Conservation (phyloP, 2,888 invertebrate genomes). For the Atherix ibis region DNA sequence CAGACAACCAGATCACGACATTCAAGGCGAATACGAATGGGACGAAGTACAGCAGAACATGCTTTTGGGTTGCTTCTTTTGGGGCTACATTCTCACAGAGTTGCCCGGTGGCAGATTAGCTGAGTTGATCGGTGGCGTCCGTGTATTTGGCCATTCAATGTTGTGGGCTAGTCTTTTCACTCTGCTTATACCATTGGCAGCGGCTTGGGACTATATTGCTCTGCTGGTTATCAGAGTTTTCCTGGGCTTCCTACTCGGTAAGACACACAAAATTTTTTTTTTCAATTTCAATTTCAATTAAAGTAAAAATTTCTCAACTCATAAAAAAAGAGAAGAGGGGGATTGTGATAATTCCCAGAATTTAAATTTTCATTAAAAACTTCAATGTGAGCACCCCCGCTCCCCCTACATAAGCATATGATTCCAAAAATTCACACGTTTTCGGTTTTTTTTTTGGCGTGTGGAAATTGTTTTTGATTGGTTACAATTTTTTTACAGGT, state of each 20-base stretch:
- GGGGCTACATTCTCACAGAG: constrained; percentile 82
- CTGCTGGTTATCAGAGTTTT: constrained; percentile 56
- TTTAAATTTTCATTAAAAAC: too few species aligned
- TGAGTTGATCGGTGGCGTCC: constrained; percentile 63
- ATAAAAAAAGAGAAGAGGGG: too few species aligned
- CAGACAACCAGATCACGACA: constrained; percentile 8
- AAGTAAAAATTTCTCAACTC: too few species aligned
- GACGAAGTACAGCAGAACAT: constrained; percentile 62
- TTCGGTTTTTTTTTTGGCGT: background rate
- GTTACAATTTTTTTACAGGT: constrained; percentile 35
- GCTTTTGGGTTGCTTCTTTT: constrained; percentile 76
- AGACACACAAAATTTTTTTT: too few species aligned
- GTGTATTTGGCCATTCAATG: constrained; percentile 78
- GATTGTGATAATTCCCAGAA: too few species aligned
- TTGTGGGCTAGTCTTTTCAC: constrained; percentile 66
- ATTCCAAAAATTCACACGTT: too few species aligned
- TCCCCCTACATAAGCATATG: too few species aligned
- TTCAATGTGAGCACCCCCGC: too few species aligned
- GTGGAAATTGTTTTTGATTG: background rate
- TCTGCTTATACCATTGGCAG: constrained; percentile 62
- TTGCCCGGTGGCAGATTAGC: constrained; percentile 76
- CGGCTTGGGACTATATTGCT: constrained; percentile 49
- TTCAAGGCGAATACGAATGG: constrained; percentile 51
- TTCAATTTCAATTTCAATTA: background rate
- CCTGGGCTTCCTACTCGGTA: constrained; percentile 53